Evolutionary conservation across 64 coral and sea anemone species (phyloP).

Genomic region (Porites lutea): DNA sequence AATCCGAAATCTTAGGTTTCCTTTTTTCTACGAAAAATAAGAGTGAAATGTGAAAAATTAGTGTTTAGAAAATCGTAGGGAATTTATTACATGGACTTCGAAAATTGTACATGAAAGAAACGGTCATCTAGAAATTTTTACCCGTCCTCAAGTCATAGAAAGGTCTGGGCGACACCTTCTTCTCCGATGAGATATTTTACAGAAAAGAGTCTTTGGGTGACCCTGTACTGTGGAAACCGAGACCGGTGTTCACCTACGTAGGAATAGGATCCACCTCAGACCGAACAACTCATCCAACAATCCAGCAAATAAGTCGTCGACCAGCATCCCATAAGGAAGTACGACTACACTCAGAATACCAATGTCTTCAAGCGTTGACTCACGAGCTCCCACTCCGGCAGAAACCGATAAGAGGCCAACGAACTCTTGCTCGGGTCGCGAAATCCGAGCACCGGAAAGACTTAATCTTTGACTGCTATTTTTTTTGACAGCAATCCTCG

Average conservation of each 20-base stretch:
- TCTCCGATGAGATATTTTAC: too few relatives aligned
- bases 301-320: background rate
- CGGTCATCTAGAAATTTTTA: too few relatives aligned
- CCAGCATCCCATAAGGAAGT: background rate
- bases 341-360: background rate
- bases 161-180: too few relatives aligned
- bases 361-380: background rate
- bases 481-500: background rate
- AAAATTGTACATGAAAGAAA: too few relatives aligned
- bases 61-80: too few relatives aligned
- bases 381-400: background rate
- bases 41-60: too few relatives aligned
- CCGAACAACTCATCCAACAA: constrained; percentile 2
- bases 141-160: too few relatives aligned
- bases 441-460: constrained; percentile 38
- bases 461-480: background rate
- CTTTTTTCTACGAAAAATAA: too few relatives aligned
- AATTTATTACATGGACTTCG: too few relatives aligned
- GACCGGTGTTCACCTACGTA: background rate
- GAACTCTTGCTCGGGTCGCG: constrained; percentile 1
- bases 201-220: too few relatives aligned
- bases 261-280: constrained; percentile 17
- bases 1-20: too few relatives aligned
- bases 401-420: background rate
- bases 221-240: too few relatives aligned